Conservation (phyloP, 2,113 vertebrate genomes). For the Tylochromis polylepis region DNA sequence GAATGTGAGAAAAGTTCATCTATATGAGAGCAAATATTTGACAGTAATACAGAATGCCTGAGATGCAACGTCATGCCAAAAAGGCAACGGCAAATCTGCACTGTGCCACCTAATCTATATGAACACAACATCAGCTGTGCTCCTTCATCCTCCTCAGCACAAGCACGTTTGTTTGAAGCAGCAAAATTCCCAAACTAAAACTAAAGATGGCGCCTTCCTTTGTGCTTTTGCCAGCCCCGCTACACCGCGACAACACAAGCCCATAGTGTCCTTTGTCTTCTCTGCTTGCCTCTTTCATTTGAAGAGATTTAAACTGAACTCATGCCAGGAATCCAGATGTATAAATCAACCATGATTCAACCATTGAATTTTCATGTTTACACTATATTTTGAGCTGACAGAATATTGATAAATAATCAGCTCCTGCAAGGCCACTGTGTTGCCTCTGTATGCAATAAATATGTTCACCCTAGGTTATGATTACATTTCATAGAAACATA, state of each 20-base stretch:
- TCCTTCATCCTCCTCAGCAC: neutral
- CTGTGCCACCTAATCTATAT: neutral
- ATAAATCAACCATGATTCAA: constrained; percentile 19
- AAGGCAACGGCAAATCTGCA: neutral
- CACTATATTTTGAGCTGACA: neutral
- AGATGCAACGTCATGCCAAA: neutral
- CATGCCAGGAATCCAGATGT: neutral
- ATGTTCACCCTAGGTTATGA: constrained; percentile 42
- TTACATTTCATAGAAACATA: constrained; percentile 62
- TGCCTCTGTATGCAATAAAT: constrained; percentile 62
- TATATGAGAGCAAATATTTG: neutral
- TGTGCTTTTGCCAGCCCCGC: neutral
- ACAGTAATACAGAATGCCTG: neutral
- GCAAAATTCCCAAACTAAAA: neutral
- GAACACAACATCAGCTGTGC: constrained; percentile 4
- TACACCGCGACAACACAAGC: neutral
- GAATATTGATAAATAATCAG: constrained; percentile 54
- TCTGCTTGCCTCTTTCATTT: constrained; percentile 37
- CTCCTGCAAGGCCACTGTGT: constrained; percentile 3
- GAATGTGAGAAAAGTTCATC: neutral
- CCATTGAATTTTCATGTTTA: constrained; percentile 43
- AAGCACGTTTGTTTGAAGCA: neutral
- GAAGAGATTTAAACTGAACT: constrained; percentile 12
- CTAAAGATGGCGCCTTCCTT: neutral
- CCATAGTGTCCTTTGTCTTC: neutral